Percentiles rank a stretch among this genome's conserved stretches.
These are phyloP conservation scores for Protodeltote pygarga DNA, from an alignment of 2,888 invertebrate species.

Conservation along the genomic window DNA sequence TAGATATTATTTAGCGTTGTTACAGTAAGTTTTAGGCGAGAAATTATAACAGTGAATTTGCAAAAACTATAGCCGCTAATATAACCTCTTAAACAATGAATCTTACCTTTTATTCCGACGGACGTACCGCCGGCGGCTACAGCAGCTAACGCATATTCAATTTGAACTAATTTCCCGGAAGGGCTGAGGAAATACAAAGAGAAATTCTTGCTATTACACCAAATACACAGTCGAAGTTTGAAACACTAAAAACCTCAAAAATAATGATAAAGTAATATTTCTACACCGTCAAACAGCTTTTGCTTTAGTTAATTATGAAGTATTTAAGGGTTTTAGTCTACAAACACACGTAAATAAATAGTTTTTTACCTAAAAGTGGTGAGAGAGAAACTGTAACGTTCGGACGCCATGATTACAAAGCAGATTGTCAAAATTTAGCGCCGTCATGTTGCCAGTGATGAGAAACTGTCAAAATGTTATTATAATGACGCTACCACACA, in stretches of 20 bases:
- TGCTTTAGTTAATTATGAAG: background rate
- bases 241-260: constrained; percentile 13
- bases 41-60: constrained; percentile 9
- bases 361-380: constrained; percentile 89
- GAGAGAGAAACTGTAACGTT: constrained; percentile 98
- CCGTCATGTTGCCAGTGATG: constrained; percentile 59
- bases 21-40: background rate
- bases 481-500: constrained; percentile 12
- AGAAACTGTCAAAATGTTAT: constrained; percentile 36
- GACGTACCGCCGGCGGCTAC: constrained; percentile 99
- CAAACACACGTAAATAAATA: constrained; percentile 55
- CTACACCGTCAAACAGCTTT: background rate
- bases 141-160: constrained; percentile 99
- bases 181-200: constrained; percentile 90
- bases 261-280: background rate
- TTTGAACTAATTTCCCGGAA: constrained; percentile 99
- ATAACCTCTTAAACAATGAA: constrained; percentile 55
- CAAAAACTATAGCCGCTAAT: constrained; percentile 15
- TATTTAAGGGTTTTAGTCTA: constrained; percentile 2
- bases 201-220: constrained; percentile 31
- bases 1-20: background rate
- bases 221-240: constrained; percentile 27
- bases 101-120: constrained; percentile 97
- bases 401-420: constrained; percentile 95
- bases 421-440: constrained; percentile 71